Conservation (phyloP, 2,888 invertebrate genomes). For the Conomelus anceps region DNA sequence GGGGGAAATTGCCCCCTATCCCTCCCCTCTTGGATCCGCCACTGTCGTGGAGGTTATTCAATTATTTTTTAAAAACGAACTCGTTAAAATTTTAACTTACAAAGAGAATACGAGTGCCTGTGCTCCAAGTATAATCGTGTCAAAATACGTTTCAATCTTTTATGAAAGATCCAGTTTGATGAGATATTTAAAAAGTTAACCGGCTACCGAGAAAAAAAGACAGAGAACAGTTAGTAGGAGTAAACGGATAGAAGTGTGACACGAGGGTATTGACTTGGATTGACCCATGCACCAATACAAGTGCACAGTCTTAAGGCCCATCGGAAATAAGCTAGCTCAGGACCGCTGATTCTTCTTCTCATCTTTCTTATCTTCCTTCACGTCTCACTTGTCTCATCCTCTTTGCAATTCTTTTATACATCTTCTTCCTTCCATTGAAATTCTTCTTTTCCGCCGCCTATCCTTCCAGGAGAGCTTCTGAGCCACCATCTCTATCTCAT, state of each 20-base stretch:
- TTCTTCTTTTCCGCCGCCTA: neutral
- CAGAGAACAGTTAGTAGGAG: neutral
- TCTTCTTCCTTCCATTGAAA: neutral
- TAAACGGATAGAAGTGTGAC: neutral
- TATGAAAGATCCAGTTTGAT: neutral
- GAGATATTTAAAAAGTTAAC: neutral
- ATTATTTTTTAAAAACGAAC: no score
- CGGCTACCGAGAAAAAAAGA: neutral
- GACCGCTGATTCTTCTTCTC: neutral
- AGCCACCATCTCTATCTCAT: neutral
- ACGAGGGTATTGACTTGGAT: constrained; percentile 3
- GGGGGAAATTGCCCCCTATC: no score
- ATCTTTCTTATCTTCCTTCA: neutral
- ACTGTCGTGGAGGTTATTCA: no score
- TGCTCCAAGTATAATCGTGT: neutral
- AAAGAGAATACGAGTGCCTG: neutral
- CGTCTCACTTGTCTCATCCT: neutral
- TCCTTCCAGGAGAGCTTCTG: neutral
- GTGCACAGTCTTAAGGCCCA: neutral
- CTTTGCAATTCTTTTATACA: neutral
- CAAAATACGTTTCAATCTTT: neutral
- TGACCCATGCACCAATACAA: constrained; percentile 1
- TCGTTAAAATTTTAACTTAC: no score
- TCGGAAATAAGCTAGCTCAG: neutral
- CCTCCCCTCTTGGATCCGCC: no score